Conservation (phyloP, 2,888 invertebrate genomes). For the Agelastica alni region DNA sequence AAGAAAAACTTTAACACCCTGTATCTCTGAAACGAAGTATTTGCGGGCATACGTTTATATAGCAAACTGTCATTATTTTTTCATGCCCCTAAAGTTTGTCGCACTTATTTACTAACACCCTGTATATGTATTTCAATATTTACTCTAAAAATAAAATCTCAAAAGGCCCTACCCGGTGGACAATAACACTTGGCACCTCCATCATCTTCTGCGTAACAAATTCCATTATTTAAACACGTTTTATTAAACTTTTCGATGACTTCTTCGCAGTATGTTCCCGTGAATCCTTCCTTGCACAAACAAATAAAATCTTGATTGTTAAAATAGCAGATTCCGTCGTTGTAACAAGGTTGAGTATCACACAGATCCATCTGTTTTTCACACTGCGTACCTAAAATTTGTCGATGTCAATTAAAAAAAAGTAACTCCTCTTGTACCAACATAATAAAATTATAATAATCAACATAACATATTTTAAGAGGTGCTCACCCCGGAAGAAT, state of each 20-base stretch:
- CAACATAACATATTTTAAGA: no score
- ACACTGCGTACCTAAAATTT: slow-evolving; percentile 59
- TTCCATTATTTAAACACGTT: slow-evolving; percentile 59
- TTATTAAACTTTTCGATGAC: slow-evolving; percentile 49
- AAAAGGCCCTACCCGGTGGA: slow-evolving; percentile 44
- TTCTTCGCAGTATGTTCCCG: slow-evolving; percentile 60
- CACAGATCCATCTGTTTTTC: slow-evolving; percentile 59
- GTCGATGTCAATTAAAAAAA: slow-evolving; percentile 4
- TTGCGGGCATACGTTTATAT: no score
- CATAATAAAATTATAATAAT: no score
- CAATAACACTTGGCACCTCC: slow-evolving; percentile 57
- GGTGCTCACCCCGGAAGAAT: no score
- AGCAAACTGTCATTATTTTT: no score
- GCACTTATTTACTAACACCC: no score
- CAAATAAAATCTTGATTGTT: slow-evolving; percentile 54
- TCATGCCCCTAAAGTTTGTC: no score
- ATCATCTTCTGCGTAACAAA: slow-evolving; percentile 56
- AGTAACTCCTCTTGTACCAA: no score
- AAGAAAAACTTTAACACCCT: no score
- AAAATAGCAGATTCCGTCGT: slow-evolving; percentile 58
- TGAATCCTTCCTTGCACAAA: slow-evolving; percentile 58
- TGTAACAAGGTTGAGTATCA: slow-evolving; percentile 60
- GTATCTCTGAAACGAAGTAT: no score
- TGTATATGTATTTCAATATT: no score
- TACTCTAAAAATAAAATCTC: no score